Conservation (phyloP, 2,797 vertebrate species). For the Falco berigora region DNA sequence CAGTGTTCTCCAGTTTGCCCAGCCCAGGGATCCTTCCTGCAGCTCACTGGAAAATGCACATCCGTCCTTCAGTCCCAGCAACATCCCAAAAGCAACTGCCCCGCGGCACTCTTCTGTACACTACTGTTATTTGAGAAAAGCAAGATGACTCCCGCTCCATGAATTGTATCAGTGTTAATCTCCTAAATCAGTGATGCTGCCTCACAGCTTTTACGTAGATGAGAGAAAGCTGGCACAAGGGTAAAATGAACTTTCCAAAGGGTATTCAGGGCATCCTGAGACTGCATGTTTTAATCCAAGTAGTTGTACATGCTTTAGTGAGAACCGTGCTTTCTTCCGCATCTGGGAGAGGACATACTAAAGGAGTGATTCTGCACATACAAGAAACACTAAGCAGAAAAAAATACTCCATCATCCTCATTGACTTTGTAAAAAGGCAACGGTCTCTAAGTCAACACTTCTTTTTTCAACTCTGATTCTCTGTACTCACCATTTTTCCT, state of each 20-base stretch:
- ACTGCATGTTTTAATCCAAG: not conserved
- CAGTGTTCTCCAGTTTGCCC: not conserved
- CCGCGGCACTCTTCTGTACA: not conserved
- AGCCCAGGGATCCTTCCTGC: not conserved
- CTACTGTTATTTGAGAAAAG: conserved; percentile 9
- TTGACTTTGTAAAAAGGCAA: not conserved
- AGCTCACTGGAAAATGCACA: not conserved
- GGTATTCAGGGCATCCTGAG: not conserved
- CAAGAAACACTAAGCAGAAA: not conserved
- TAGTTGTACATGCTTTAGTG: not conserved
- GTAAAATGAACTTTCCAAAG: conserved; percentile 24
- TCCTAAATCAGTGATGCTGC: not conserved
- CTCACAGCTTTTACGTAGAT: conserved; percentile 19
- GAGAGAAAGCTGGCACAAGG: conserved; percentile 33
- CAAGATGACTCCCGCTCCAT: not conserved
- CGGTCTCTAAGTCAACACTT: not conserved
- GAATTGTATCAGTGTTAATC: conserved; percentile 20
- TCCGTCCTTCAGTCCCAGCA: not conserved
- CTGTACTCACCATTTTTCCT: not conserved
- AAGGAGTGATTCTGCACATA: not conserved
- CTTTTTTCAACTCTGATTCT: not conserved
- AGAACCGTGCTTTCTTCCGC: not conserved
- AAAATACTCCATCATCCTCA: not conserved
- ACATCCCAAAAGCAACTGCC: not conserved
- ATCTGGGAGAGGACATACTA: not conserved